These are phyloP conservation scores for Rhagonycha fulva DNA, from an alignment of 2,888 invertebrate genomes.

Conservation along the genomic window DNA sequence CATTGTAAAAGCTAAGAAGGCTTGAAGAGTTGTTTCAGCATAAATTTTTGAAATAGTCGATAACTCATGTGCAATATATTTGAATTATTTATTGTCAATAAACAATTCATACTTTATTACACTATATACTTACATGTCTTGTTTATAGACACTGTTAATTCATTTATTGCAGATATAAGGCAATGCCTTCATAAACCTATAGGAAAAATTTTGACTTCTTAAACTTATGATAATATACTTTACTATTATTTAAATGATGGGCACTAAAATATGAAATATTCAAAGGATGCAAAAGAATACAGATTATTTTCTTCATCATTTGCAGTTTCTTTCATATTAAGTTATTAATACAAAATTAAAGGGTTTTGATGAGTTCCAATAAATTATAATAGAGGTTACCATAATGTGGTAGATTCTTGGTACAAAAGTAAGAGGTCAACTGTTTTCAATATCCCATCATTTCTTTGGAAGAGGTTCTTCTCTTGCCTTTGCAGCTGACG, in stretches of 20 bases:
- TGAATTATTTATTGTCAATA: slow-evolving; percentile 2
- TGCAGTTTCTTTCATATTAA: background rate
- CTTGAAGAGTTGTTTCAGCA: background rate
- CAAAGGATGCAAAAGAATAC: background rate
- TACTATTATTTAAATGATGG: background rate
- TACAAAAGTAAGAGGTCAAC: no score
- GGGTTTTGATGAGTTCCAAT: background rate
- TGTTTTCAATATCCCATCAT: no score
- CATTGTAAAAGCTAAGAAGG: background rate
- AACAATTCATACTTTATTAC: slow-evolving; percentile 1
- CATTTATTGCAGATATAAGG: background rate
- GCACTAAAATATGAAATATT: background rate
- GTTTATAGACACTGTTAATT: background rate
- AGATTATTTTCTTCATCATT: background rate
- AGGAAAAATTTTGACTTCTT: background rate
- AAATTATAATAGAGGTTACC: background rate
- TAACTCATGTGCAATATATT: background rate
- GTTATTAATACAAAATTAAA: background rate
- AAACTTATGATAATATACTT: background rate
- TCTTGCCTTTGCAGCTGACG: background rate
- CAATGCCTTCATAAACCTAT: background rate
- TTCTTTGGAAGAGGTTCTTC: no score
- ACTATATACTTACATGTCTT: background rate
- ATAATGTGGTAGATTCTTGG: no score
- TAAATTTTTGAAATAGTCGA: slow-evolving; percentile 4